phyloP scores from a whole-genome alignment of 1,140 invertebrate genomes.

The honey bee (Apis mellifera) region DNA sequence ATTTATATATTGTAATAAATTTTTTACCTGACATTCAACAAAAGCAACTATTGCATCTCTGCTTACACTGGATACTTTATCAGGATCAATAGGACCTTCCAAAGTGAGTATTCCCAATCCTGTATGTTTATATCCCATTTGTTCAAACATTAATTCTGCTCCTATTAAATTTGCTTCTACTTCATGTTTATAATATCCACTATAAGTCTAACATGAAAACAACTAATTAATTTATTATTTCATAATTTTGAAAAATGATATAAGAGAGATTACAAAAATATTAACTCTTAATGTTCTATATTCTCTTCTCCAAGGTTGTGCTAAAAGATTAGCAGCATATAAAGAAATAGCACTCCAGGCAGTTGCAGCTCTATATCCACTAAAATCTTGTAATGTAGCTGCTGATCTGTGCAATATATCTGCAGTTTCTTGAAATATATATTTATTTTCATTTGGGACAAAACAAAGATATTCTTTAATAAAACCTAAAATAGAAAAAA shows the following conservation, averaged over 20 bases:
- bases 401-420: conserved; percentile 89
- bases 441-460: conserved; percentile 91
- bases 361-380: conserved; percentile 88
- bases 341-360: conserved; percentile 92
- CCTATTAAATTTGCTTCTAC: conserved; percentile 89
- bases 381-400: conserved; percentile 86
- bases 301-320: conserved; percentile 94
- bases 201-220: conserved; percentile 86
- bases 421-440: conserved; percentile 87
- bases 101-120: conserved; percentile 83
- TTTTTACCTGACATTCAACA: conserved; percentile 91
- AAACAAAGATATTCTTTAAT: conserved; percentile 89
- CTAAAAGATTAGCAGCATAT: conserved; percentile 92
- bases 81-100: conserved; percentile 89
- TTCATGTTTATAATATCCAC: conserved; percentile 93
- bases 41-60: conserved; percentile 93
- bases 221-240: conserved; percentile 6
- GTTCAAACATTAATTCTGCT: conserved; percentile 88
- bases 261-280: conserved; percentile 2
- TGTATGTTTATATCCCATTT: conserved; percentile 90
- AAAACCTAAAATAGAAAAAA: conserved; percentile 83
- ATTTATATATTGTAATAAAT: not conserved
- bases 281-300: conserved; percentile 89
- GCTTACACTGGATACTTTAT: conserved; percentile 89
- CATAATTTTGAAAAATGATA: not conserved